Conservation (phyloP, 2,797 vertebrate genomes). For the Pangasius mekongensis region DNA sequence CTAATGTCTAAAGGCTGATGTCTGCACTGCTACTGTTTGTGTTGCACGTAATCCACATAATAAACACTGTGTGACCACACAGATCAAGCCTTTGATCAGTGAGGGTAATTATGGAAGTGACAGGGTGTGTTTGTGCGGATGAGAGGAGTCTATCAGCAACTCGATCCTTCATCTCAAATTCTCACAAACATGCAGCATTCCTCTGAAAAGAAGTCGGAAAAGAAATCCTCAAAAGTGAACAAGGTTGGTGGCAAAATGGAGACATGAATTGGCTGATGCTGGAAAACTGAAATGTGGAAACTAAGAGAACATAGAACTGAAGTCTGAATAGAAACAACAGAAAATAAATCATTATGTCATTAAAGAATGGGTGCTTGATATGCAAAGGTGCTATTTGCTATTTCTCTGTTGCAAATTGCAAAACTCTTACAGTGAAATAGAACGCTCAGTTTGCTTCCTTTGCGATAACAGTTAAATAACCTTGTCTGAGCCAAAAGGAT, state of each 20-base stretch:
- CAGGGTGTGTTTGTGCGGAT: conserved; percentile 57
- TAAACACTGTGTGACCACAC: conserved; percentile 40
- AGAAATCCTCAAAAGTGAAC: neutral
- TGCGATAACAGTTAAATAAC: neutral
- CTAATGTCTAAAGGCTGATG: conserved; percentile 9
- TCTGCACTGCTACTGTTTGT: conserved; percentile 15
- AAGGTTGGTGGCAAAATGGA: neutral
- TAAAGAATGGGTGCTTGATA: neutral
- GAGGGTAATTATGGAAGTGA: conserved; percentile 44
- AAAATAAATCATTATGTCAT: neutral
- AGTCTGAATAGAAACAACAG: neutral
- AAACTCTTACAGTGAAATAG: neutral
- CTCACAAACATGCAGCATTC: conserved; percentile 16
- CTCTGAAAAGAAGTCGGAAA: neutral
- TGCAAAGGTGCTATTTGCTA: neutral
- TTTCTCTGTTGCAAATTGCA: neutral
- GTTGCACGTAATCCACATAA: conserved; percentile 9
- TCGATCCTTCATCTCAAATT: conserved; percentile 16
- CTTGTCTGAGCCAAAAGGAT: neutral
- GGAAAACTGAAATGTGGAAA: neutral
- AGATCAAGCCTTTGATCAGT: conserved; percentile 46
- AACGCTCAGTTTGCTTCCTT: neutral
- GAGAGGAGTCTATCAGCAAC: conserved; percentile 1
- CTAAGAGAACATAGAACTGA: neutral
- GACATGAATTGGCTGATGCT: neutral